Conservation (phyloP, 2,888 invertebrate species). For the Hemistola chrysoprasaria region DNA sequence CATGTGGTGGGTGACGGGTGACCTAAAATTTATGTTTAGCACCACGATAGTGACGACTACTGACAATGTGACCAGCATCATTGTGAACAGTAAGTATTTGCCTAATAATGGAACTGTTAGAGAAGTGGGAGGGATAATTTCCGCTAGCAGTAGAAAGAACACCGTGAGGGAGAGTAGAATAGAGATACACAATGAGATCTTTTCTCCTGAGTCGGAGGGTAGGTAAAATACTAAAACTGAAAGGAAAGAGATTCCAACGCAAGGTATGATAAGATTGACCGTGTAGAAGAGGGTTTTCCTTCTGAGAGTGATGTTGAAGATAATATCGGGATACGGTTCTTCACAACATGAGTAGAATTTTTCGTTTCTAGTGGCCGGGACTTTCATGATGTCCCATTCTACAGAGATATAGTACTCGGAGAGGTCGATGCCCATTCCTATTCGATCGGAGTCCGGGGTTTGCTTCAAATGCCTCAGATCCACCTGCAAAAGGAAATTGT, state of each 20-base stretch:
- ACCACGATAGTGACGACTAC: conserved; percentile 97
- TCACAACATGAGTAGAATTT: conserved; percentile 98
- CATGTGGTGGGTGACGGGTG: conserved; percentile 96
- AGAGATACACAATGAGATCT: conserved; percentile 97
- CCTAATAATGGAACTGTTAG: conserved; percentile 95
- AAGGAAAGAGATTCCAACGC: conserved; percentile 97
- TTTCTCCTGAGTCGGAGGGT: conserved; percentile 98
- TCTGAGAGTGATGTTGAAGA: conserved; percentile 97
- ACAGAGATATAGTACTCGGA: conserved; percentile 98
- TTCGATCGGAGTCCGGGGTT: conserved; percentile 92
- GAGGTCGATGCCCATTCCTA: conserved; percentile 94
- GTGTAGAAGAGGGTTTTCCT: conserved; percentile 98
- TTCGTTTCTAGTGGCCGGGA: conserved; percentile 94
- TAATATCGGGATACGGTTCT: conserved; percentile 98
- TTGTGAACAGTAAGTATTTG: conserved; percentile 96
- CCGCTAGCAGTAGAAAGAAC: conserved; percentile 95
- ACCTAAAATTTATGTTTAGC: conserved; percentile 95
- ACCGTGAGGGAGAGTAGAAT: conserved; percentile 96
- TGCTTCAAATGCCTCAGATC: conserved; percentile 94
- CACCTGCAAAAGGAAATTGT: conserved; percentile 83
- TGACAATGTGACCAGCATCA: conserved; percentile 96
- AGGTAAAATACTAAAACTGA: conserved; percentile 98
- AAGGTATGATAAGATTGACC: conserved; percentile 98
- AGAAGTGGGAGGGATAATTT: conserved; percentile 97
- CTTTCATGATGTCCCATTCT: conserved; percentile 98